Evolutionary conservation across 2,888 invertebrate genomes (phyloP), one percentile per base, ranked within the genome.

Genomic region (Archips crataeganus): DNA sequence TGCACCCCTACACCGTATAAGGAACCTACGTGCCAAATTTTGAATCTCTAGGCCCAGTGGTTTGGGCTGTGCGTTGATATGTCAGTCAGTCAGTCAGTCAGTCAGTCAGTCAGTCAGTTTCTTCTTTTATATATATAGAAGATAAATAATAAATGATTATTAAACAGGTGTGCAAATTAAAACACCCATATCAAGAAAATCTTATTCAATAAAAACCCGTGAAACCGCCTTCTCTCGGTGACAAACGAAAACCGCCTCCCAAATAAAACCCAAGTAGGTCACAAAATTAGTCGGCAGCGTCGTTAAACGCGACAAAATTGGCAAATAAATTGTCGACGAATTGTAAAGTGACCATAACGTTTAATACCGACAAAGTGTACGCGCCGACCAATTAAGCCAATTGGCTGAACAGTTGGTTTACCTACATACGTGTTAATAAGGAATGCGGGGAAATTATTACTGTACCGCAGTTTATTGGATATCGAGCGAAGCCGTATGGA

Each of bases 361-460:
- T 51, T 49, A 8, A 42, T 23, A 51, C 70, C 70, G 70, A 51
- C 63, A 83, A 85, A 85, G 77, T 72, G 11, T 77, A 84, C 84
- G 86, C 70, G 73, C 63, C 36, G 62, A 75, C 82, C 84, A 87
- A 87, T 87, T 87, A 86, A 80, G 79, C 68, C 77, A 78, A 80
- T 75, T 71, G 63, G 75, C 75, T 70, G 78, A 75, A 74, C 70
- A 13, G 59, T 57, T 70, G 75, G 68, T 71, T 73, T 59, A 69
- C 64, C 70, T 75, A 64, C 72, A 74, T 77, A 61, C 59, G 67
- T 75, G 63, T 75, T 74, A 67, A 65, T 63, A 67, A 32, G 59
- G 62, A 65, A 71, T 51, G 68, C 57, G 23, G 15, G 36, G 65
- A 63, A 32, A 63, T 47, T 63, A 47, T 47, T 47, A 47, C 34